Evolutionary conservation across 2,888 invertebrate species (phyloP).

Genomic region (Zygogramma bicolorata): DNA sequence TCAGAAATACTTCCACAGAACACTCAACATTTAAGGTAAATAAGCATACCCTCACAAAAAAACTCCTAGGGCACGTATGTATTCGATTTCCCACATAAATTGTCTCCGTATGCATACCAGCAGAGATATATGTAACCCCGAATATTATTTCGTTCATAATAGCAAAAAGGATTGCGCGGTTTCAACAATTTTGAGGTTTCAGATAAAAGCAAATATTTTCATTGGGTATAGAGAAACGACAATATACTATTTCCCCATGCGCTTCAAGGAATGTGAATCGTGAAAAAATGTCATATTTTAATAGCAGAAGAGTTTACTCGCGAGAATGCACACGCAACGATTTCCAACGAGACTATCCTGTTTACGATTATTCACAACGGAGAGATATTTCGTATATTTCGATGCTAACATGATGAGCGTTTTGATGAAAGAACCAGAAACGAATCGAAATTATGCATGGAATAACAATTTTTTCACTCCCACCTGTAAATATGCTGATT

Average conservation of each 20-base stretch:
- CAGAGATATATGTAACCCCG: no score
- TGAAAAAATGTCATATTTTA: not conserved
- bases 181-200: no score
- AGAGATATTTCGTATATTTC: not conserved
- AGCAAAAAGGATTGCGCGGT: no score
- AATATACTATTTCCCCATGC: not conserved
- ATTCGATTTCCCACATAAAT: no score
- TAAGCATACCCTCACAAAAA: no score
- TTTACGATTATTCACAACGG: not conserved
- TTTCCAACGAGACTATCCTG: not conserved
- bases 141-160: no score
- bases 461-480: no score
- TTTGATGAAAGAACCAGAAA: not conserved
- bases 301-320: not conserved
- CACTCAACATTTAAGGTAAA: no score
- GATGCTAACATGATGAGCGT: not conserved
- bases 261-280: not conserved
- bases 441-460: not conserved
- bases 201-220: not conserved
- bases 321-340: not conserved
- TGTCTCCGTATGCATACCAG: no score
- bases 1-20: no score
- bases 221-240: not conserved
- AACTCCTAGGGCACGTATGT: no score
- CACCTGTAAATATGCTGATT: no score